Base-by-base conservation (phyloP, 2,113 vertebrate genomes). In the Talpa occidentalis region DNA sequence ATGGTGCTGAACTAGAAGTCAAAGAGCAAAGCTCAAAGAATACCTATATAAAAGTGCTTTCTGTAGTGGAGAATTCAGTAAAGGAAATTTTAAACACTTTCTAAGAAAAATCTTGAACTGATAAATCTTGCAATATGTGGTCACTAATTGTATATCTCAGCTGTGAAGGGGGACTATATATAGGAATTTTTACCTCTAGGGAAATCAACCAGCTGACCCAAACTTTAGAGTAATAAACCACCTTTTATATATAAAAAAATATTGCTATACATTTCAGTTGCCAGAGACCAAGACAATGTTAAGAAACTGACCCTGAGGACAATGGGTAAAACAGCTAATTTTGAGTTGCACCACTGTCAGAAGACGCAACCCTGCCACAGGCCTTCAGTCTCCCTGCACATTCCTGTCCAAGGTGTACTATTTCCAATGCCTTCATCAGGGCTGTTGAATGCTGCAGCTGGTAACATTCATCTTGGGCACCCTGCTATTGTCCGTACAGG, bases 31-130 rank as follows among this genome's bases (percentile, higher is more conserved):
- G n/a, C 47, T 74, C 54, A 49, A 84, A 91, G 26, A 88, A 72
- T 12, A 30, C 6, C n/a, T 40, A 80, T 14, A 47, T 54, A 47
- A 74, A 80, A 87, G 37, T 73, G 35, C 3, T 90, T 90, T 78
- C 14, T 60, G 4, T 52, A 72, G 30, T 73, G 17, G 24, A 56
- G 32, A 94, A 90, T 35, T 74, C 32, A 60, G 14, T 76, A 37
- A 28, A 28, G 54, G 47, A 40, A 85, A 95, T 37, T 74, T 64
- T 7, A 35, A 85, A 72, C 21, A 44, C 67, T n/a, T n/a, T n/a
- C n/a, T 54, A 3, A 62, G 16, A 82, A 95, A 92, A 90, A 88
- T 70, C 9, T 40, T 73, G 78, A 86, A 40, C 24, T 92, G 47
- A 67, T 35, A 72, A 66, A 49, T 54, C 60, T 69, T 47, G 16